Base-by-base conservation (phyloP, 2,797 vertebrate species). In the Caiman crocodilus region DNA sequence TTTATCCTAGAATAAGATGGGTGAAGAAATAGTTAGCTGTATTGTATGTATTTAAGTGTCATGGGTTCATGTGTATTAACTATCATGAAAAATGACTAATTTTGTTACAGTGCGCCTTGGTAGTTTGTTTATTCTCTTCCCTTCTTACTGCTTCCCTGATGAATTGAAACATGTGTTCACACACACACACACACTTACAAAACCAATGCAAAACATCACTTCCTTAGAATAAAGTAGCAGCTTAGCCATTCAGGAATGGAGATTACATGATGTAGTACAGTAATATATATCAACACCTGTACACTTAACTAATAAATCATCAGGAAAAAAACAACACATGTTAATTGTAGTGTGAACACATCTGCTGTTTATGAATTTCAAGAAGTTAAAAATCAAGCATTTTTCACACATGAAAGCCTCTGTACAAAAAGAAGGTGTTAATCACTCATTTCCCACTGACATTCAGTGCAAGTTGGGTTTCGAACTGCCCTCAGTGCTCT, bases 221-320 rank as follows among this genome's bases (percentile, higher is more conserved):
- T 13, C 67, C 12, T 21, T 58, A 64, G 63, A 91, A 89, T 28
- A 91, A 92, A 88, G 79, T 20, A 79, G 59, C 92, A 61, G 69
- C 83, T 67, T 25, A 79, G 79, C 67, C 56, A 28, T 63, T 84
- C 84, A 65, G 63, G 56, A 82, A 69, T 32, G 76, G 35, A 59
- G 55, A n/a, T 58, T 1, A 1, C 0, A 0, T 61, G 82, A 74
- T 73, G 85, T 1, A 0, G 78, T 42, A 63, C 30, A 57, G 79
- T 79, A 30, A 30, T 84, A 91, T 50, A 60, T 89, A 35, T 74
- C 58, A 89, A 84, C 79, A 85, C 61, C 32, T 2, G 2, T 87
- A 83, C 78, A 83, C 26, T n/a, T 65, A 28, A 65, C 28, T 8
- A 28, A 91, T 30, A 35, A 25, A 15, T 56, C 55, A 63, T 61